Evolutionary conservation across 2,888 invertebrate species (phyloP).

Genomic region (Tuberolachnus salignus): DNA sequence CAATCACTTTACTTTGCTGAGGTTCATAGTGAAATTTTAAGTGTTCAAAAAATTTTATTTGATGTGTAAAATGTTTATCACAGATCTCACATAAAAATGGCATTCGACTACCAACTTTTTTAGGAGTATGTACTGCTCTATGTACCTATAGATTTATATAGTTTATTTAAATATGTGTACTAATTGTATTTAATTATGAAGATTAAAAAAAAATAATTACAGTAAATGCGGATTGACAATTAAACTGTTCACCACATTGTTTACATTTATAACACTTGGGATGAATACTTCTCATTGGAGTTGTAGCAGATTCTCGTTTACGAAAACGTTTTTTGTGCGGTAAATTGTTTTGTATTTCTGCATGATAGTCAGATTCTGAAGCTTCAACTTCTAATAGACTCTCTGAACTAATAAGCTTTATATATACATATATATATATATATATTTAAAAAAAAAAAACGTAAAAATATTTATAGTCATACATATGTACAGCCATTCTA

Average conservation of each 20-base stretch:
- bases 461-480: no score
- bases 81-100: constrained; percentile 79
- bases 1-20: constrained; percentile 51
- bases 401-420: constrained; percentile 44
- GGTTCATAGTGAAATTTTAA: constrained; percentile 79
- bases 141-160: constrained; percentile 52
- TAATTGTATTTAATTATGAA: constrained; percentile 11
- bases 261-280: constrained; percentile 63
- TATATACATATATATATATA: constrained; percentile 1
- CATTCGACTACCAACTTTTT: constrained; percentile 39
- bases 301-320: constrained; percentile 63
- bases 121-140: constrained; percentile 54
- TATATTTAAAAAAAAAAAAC: no score
- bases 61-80: constrained; percentile 75
- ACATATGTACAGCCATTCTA: no score
- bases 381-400: constrained; percentile 49
- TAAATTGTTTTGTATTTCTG: constrained; percentile 65
- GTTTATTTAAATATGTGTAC: neutral
- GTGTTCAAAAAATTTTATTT: constrained; percentile 84
- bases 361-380: constrained; percentile 52
- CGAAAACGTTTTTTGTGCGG: constrained; percentile 87
- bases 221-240: constrained; percentile 62
- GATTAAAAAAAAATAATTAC: constrained; percentile 58
- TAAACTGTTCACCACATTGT: constrained; percentile 65
- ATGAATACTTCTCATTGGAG: constrained; percentile 60